Evolutionary conservation across 53 echinoderm and acorn worm genomes (phyloP), one percentile per base, ranked within the genome.

Genomic region (Pentamera pediparva): DNA sequence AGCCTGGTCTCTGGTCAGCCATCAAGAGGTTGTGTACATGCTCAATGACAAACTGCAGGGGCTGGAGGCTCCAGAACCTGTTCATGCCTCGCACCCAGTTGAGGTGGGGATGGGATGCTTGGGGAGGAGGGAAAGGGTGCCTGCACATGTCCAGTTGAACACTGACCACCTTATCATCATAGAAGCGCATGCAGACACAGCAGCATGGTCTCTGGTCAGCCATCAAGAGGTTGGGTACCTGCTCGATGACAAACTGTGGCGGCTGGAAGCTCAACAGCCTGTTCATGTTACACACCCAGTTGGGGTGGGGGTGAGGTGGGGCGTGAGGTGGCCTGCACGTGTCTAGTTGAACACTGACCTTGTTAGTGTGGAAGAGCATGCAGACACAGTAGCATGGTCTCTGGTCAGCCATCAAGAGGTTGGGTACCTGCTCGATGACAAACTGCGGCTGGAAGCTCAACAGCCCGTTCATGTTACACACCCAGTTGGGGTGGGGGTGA

Each of bases 1-100:
- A 98, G 43, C 90, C 88, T 48, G 91, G 91, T 45, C 83, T 85
- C 76, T 89, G 86, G 39, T 98, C 88, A 18, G 98, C 88, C 76
- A 91, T 79, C 36, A 88, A 92, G 11, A 83, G 76, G 61, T 98
- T 98, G 65, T 85, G 77, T 6, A 91, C 85, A 69, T 84, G 82
- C 37, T 98, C 98, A 83, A 88, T 88, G 65, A 80, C 81, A 89
- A 92, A 98, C 73, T 86, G 85, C 29, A 84, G 79, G 6, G 98
- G 98, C 56, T 98, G 98, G 24, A 88, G 88, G 19, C 86, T 85
- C 98, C 98, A 98, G 4, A 98, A 79, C 37, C 98, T 91, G 70
- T 92, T 88, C 80, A 91, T 85, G 13, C 86, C 81, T 49, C 91
- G 76, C 3, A 91, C 91, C 98, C 98, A 98, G 22, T 78, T 82